Conservation (phyloP, 2,113 vertebrate genomes). For the Dinomys branickii region DNA sequence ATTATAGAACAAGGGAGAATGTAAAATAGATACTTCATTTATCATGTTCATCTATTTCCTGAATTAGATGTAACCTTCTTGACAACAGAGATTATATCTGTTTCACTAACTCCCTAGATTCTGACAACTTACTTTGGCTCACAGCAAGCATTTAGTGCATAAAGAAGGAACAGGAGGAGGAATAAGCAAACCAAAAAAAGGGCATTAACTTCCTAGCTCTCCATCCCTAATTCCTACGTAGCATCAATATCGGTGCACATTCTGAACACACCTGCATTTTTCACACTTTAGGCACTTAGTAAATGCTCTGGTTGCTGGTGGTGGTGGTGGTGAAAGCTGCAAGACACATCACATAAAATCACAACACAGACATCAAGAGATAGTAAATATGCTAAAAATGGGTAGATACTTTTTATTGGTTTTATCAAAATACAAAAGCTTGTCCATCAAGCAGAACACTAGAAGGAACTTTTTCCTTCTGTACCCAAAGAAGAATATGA, state of each 20-base stretch:
- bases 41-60: neutral
- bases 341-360: neutral
- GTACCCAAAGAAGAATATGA: constrained; percentile 3
- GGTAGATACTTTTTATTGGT: neutral
- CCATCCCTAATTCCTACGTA: neutral
- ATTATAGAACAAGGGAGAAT: neutral
- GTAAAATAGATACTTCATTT: neutral
- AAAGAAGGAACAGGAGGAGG: neutral
- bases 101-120: neutral
- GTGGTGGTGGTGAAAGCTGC: neutral
- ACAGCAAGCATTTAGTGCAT: neutral
- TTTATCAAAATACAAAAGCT: constrained; percentile 20
- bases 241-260: neutral
- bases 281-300: neutral
- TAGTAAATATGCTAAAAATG: constrained; percentile 15
- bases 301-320: neutral
- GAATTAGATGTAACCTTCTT: neutral
- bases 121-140: neutral
- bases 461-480: neutral
- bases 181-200: neutral
- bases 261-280: neutral
- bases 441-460: neutral
- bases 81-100: neutral
- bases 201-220: constrained; percentile 5
- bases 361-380: neutral